phyloP scores from a whole-genome alignment of 2,797 vertebrate species.

The Acanthiza pusilla region DNA sequence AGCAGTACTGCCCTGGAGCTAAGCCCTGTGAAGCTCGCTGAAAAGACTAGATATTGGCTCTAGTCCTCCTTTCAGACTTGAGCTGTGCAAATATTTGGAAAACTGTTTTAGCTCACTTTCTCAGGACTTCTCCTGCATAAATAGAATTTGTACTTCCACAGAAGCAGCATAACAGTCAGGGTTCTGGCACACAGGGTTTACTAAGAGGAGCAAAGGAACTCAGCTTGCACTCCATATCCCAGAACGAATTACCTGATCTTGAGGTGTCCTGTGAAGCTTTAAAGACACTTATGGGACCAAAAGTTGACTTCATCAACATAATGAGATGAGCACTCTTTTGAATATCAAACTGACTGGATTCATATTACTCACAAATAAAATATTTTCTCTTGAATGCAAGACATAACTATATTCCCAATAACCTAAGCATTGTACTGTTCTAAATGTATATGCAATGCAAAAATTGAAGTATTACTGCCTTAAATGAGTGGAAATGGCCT shows the following conservation, averaged over 20 bases:
- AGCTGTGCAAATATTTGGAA: slow-evolving; percentile 15
- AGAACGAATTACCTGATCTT: not conserved
- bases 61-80: not conserved
- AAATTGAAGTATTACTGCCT: not conserved
- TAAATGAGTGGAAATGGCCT: not conserved
- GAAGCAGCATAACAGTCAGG: not conserved
- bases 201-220: not conserved
- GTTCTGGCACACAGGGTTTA: not conserved
- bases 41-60: not conserved
- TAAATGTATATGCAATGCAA: not conserved
- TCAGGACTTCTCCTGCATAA: not conserved
- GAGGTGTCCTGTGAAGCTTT: not conserved
- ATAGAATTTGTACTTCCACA: not conserved
- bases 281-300: not conserved
- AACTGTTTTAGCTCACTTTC: slow-evolving; percentile 15
- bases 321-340: not conserved
- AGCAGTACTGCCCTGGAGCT: not conserved
- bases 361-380: not conserved
- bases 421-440: not conserved
- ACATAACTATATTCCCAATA: not conserved
- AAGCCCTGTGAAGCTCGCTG: not conserved
- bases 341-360: not conserved
- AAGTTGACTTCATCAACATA: not conserved
- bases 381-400: not conserved
- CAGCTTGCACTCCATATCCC: not conserved